phyloP scores from a whole-genome alignment of 2,113 vertebrate species.

The Oncorhynchus tshawytscha region DNA sequence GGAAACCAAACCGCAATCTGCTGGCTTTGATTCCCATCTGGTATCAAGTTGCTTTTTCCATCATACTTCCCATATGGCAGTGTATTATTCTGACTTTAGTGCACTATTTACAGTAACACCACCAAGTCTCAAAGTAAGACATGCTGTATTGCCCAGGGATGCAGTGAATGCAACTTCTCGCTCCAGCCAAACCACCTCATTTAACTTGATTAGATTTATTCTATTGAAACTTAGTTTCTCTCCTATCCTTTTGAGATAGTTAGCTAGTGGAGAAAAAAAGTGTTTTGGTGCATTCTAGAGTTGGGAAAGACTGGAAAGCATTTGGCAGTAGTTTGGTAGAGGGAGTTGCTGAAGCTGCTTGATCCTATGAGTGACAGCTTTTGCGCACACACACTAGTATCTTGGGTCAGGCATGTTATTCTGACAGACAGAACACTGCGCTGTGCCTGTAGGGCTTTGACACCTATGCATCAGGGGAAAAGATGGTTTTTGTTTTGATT shows the following conservation, averaged over 20 bases:
- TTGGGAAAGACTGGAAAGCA: not conserved
- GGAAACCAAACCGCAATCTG: not conserved
- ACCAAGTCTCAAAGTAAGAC: slow-evolving; percentile 11
- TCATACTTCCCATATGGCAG: slow-evolving; percentile 45
- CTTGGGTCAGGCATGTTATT: not conserved
- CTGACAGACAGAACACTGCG: not conserved
- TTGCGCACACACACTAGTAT: not conserved
- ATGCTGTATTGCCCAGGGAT: not conserved
- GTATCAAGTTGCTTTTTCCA: slow-evolving; percentile 21
- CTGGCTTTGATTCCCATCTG: slow-evolving; percentile 2
- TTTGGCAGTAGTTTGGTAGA: not conserved
- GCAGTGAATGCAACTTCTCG: not conserved
- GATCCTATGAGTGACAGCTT: not conserved
- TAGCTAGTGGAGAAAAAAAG: not conserved
- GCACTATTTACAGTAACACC: not conserved
- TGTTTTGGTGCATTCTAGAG: not conserved
- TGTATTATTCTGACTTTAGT: slow-evolving; percentile 25
- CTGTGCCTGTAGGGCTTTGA: not conserved
- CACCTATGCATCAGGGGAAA: not conserved
- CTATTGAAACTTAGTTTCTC: not conserved
- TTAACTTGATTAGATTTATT: not conserved
- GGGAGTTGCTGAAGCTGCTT: not conserved
- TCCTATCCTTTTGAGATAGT: not conserved
- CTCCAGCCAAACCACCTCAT: not conserved
- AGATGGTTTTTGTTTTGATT: slow-evolving; percentile 5